Base-by-base conservation (phyloP, 1,140 invertebrate genomes). In the Dysdera silvatica region DNA sequence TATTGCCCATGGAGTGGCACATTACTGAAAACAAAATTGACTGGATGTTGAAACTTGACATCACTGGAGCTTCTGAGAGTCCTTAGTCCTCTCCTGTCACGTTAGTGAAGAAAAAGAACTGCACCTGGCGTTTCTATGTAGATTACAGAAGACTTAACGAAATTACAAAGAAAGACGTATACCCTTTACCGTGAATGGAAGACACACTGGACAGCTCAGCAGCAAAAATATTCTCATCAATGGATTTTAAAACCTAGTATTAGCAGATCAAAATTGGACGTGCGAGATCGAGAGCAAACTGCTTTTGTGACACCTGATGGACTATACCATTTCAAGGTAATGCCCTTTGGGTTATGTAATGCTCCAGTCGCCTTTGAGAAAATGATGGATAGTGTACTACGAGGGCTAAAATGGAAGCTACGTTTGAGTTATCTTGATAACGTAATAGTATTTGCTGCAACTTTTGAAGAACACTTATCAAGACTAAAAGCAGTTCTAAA, bases 181-280 rank as follows among this genome's bases (percentile, higher is more conserved):
- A 77, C 68, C 80, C 82, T 67, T 58, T 83, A 2, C 79, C 76
- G 0, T 37, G 70, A 6, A 78, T 82, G 20, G 74, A 80, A n/a
- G 77, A 80, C 24, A 68, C 67, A 10, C 60, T 83, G 4, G 65
- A 74, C 29, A 60, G 51, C 4, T 61, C 82, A 0, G 24, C 61
- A 0, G 68, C 69, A 6, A 72, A 56, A 10, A 71, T 75, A 28
- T 82, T 80, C 57, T 70, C 71, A 47, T 31, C 10, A 2, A 58
- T 58, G 65, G 26, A 0, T 71, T 73, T 81, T 49, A 67, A 67
- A 0, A 71, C 70, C 18, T 80, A 80, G 0, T 83, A 78, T 62
- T 74, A 76, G 66, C 80, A 79, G 68, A 23, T 79, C 26, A 18
- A 51, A 14, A n/a, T 51, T 14, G 18, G n/a, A 61, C 20, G 51